A percentile compares a stretch with the other conserved stretches of the same genome.
phyloP scores from a whole-genome alignment of 2,888 invertebrate genomes.

The Zeuzera pyrina region DNA sequence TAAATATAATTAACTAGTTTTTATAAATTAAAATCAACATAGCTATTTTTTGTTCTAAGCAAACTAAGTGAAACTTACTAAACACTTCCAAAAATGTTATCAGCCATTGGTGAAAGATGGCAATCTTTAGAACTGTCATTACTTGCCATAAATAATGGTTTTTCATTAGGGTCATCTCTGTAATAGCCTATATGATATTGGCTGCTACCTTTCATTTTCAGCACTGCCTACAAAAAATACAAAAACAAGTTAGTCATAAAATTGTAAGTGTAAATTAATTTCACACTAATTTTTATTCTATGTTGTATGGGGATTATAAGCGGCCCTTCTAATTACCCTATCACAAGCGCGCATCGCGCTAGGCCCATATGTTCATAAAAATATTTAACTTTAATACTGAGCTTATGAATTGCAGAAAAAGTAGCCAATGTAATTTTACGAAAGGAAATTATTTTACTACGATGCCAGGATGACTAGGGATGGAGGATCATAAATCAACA shows the following conservation, averaged over 20 bases:
- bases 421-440: no score
- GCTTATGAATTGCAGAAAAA: no score
- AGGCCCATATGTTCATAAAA: no score
- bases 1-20: background rate
- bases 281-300: background rate
- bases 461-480: no score
- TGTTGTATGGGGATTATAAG: background rate
- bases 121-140: constrained; percentile 81
- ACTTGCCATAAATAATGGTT: constrained; percentile 83
- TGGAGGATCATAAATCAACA: no score
- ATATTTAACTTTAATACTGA: no score
- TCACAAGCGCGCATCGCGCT: background rate
- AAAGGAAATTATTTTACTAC: no score
- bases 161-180: constrained; percentile 84
- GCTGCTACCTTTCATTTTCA: constrained; percentile 78
- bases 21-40: background rate
- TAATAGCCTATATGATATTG: constrained; percentile 92
- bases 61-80: constrained; percentile 67
- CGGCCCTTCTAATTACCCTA: background rate
- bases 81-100: constrained; percentile 86
- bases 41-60: background rate
- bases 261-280: constrained; percentile 3
- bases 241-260: constrained; percentile 1
- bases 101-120: constrained; percentile 79
- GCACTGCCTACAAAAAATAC: constrained; percentile 72